phyloP scores from a whole-genome alignment of 1,140 invertebrate genomes.

The Hylaeus volcanicus region DNA sequence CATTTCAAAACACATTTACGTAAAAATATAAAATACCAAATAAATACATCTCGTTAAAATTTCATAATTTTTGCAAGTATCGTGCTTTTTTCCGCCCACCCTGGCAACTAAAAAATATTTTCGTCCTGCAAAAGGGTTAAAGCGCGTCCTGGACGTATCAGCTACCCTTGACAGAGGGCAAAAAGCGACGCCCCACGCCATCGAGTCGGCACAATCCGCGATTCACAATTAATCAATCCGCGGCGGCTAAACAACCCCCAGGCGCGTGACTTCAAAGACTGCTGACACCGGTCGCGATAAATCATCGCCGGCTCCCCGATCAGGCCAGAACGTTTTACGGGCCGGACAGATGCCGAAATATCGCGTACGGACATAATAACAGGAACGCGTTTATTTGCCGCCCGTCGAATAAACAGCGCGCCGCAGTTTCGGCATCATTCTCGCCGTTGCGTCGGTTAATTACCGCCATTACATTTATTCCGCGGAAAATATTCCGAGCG shows the following conservation, averaged over 20 bases:
- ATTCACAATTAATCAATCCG: constrained; percentile 42
- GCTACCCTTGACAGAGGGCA: neutral
- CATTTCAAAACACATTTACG: too few species aligned
- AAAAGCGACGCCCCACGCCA: neutral
- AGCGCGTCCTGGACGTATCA: neutral
- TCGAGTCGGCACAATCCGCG: neutral
- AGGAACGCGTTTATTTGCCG: constrained; percentile 37
- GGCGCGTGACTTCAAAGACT: constrained; percentile 32
- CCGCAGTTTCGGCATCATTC: constrained; percentile 21
- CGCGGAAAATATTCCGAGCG: constrained; percentile 20
- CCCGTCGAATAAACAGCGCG: constrained; percentile 37
- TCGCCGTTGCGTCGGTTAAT: constrained; percentile 27
- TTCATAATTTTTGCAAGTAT: too few species aligned
- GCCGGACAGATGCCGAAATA: constrained; percentile 27
- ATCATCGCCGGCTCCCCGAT: constrained; percentile 14
- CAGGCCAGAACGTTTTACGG: neutral
- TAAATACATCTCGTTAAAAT: too few species aligned
- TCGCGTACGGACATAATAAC: constrained; percentile 29
- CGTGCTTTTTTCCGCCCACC: too few species aligned
- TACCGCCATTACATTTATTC: constrained; percentile 35
- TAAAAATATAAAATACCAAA: too few species aligned
- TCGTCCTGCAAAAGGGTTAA: too few species aligned
- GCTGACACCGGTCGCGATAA: constrained; percentile 24
- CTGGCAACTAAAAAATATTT: too few species aligned
- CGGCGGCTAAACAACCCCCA: constrained; percentile 28